Conservation (phyloP, 2,888 invertebrate genomes). For the Nemapogon koenigi region DNA sequence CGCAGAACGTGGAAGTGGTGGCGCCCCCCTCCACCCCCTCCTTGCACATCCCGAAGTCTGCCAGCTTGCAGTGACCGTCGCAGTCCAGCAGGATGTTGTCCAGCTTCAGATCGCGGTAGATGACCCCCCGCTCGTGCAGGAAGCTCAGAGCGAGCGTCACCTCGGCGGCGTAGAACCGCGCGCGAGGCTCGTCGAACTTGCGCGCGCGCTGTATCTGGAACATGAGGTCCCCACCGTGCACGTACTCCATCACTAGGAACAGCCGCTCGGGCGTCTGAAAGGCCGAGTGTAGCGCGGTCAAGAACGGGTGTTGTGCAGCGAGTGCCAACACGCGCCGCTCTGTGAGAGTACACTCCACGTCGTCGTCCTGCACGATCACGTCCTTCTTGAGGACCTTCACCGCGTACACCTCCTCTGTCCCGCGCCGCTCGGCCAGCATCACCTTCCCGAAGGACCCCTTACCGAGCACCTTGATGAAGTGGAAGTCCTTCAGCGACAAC, state of each 20-base stretch:
- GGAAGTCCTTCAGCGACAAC: conserved; percentile 86
- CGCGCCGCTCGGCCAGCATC: conserved; percentile 94
- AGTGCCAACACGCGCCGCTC: conserved; percentile 96
- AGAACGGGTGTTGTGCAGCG: conserved; percentile 97
- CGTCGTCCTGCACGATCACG: conserved; percentile 98
- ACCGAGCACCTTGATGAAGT: conserved; percentile 97
- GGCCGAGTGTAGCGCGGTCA: conserved; percentile 95
- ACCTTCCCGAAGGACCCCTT: conserved; percentile 99
- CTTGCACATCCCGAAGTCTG: conserved; percentile 99
- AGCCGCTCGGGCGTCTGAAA: conserved; percentile 96
- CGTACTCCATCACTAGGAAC: conserved; percentile 99
- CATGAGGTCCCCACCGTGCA: conserved; percentile 97
- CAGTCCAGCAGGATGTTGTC: conserved; percentile 97
- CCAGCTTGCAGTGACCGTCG: conserved; percentile 94
- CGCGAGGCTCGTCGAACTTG: conserved; percentile 96
- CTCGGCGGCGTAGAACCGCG: conserved; percentile 96
- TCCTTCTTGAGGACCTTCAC: conserved; percentile 95
- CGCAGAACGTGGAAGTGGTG: conserved; percentile 96
- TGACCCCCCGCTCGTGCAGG: conserved; percentile 94
- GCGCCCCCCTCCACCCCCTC: conserved; percentile 85
- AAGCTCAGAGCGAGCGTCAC: conserved; percentile 97
- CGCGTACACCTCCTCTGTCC: conserved; percentile 86
- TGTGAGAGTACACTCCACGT: conserved; percentile 99
- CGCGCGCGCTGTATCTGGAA: conserved; percentile 98
- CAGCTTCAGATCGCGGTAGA: conserved; percentile 97